Evolutionary conservation across 2,113 vertebrate species (phyloP).

Genomic region (Sinosuthora webbiana): DNA sequence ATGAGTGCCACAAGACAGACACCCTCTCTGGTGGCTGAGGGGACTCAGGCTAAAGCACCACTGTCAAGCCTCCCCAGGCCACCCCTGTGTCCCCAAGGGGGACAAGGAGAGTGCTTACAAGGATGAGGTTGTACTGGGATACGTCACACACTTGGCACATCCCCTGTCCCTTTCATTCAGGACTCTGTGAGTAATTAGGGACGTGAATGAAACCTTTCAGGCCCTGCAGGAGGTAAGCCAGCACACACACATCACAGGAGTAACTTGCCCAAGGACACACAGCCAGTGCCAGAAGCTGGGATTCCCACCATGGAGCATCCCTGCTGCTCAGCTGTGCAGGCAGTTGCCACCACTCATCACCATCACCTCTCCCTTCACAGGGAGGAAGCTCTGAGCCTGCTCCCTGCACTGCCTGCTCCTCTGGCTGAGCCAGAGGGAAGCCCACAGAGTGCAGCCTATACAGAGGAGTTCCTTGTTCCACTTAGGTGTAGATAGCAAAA

Average conservation of each 20-base stretch:
- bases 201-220: conserved; percentile 46
- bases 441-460: not conserved
- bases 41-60: not conserved
- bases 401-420: not conserved
- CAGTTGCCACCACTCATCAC: not conserved
- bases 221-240: conserved; percentile 32
- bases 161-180: conserved; percentile 36
- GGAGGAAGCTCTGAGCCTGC: not conserved
- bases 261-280: not conserved
- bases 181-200: not conserved
- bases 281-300: not conserved
- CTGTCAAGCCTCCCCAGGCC: not conserved
- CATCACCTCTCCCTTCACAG: not conserved
- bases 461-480: not conserved
- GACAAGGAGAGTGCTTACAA: not conserved
- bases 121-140: not conserved
- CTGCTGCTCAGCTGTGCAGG: not conserved
- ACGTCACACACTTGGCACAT: conserved; percentile 31
- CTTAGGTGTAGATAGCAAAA: not conserved
- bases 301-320: not conserved
- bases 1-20: not conserved
- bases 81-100: not conserved
- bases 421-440: not conserved
- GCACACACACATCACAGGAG: not conserved
- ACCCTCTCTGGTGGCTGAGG: not conserved